Base-by-base conservation (phyloP, 2,113 vertebrate species). In the Lycocorax pyrrhopterus region DNA sequence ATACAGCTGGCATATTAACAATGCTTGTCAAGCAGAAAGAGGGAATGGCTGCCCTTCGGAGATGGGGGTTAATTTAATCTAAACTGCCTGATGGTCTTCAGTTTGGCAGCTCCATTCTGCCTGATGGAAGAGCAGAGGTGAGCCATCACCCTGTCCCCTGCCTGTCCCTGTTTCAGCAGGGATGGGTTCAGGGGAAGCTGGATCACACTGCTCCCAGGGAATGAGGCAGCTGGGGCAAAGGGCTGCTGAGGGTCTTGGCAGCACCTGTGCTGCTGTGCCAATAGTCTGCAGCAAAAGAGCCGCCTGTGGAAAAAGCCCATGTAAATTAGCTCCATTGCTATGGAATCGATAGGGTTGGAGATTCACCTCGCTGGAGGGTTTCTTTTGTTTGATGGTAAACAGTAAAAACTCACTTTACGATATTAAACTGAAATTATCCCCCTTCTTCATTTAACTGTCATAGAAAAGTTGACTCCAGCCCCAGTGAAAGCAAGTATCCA, bases 391-490 rank as follows among this genome's bases (percentile, higher is more conserved):
- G 46, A 75, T 16, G 14, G 32, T 10, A 69, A 89, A 69, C 41
- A 62, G 41, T 37, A 37, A 68, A 92, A 89, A 30, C 20, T 22
- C 58, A 53, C 16, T 73, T 32, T 23, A 60, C 11, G 8, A 20
- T 87, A 56, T 89, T 82, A 93, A 94, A 73, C 20, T 69, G 55
- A 91, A 43, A 51, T 96, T 75, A 62, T 64, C 37, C 13, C n/a
- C 20, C 43, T 76, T 16, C 39, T 88, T 91, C 32, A 44, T 73
- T 78, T 71, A 75, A 64, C 20, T 63, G 20, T 44, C 14, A 4
- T 9, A 33, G 39, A 67, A 84, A 84, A 91, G 56, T 58, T 89
- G 53, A 80, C 32, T 91, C 46, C 58, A 73, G 49, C 23, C 22
- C 4, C 19, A 18, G 29, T 66, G 71, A 73, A 66, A 13, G 17